Conservation (phyloP, 2,888 invertebrate genomes). For the Nysson spinosus region DNA sequence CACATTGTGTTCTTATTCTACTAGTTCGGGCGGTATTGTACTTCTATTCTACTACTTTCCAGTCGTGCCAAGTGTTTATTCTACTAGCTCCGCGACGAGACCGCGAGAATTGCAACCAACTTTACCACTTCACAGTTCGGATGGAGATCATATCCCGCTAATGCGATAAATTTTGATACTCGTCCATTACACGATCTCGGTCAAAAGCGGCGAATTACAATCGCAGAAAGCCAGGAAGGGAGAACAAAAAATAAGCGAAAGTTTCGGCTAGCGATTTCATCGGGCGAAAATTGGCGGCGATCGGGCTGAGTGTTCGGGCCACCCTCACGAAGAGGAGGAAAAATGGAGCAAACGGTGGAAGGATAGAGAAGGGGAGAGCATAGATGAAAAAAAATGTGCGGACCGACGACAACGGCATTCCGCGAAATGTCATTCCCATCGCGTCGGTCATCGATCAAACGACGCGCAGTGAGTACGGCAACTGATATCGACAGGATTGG, state of each 20-base stretch:
- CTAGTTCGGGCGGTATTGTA: too few relatives aligned
- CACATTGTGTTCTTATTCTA: too few relatives aligned
- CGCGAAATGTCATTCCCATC: constrained; percentile 61
- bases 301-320: too few relatives aligned
- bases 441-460: constrained; percentile 59
- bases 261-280: too few relatives aligned
- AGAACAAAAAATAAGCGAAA: too few relatives aligned
- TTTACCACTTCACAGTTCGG: too few relatives aligned
- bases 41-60: too few relatives aligned
- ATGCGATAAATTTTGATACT: constrained; percentile 20
- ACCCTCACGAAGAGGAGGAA: too few relatives aligned
- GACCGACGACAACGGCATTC: constrained; percentile 48
- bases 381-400: constrained; percentile 12
- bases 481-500: constrained; percentile 60
- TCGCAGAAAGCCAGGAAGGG: too few relatives aligned
- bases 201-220: constrained; percentile 51
- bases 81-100: too few relatives aligned
- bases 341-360: not conserved
- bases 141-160: constrained; percentile 38
- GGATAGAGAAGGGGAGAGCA: not conserved
- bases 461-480: constrained; percentile 48
- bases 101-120: too few relatives aligned
- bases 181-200: constrained; percentile 40
- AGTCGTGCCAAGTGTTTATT: too few relatives aligned
- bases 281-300: constrained; percentile 1